phyloP scores from a whole-genome alignment of 2,797 vertebrate species.

The Sebastes flavidus region DNA sequence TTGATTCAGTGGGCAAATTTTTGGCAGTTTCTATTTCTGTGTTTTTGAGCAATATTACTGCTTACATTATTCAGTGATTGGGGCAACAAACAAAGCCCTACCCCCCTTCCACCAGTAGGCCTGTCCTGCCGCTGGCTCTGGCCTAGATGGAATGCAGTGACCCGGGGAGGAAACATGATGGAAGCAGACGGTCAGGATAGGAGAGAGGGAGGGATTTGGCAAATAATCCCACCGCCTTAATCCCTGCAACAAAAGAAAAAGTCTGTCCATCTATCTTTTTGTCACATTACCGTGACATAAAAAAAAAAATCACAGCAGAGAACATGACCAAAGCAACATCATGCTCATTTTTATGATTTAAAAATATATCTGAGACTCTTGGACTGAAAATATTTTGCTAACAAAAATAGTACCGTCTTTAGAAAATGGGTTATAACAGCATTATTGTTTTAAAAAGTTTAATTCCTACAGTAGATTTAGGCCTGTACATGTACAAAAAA shows the following conservation, averaged over 20 bases:
- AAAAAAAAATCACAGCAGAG: not conserved
- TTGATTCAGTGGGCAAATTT: not conserved
- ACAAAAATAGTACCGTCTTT: not conserved
- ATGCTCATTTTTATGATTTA: not conserved
- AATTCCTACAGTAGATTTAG: not conserved
- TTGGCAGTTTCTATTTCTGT: not conserved
- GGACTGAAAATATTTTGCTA: not conserved
- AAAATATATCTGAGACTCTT: not conserved
- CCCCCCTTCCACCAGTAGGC: not conserved
- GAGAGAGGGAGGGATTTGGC: slow-evolving; percentile 25
- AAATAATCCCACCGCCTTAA: slow-evolving; percentile 53
- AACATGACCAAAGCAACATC: not conserved
- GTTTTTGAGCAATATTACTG: not conserved
- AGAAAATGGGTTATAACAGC: not conserved
- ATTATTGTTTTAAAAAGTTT: not conserved
- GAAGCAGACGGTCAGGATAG: slow-evolving; percentile 23
- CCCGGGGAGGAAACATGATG: slow-evolving; percentile 23
- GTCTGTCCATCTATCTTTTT: slow-evolving; percentile 2
- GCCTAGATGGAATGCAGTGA: slow-evolving; percentile 33
- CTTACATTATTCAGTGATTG: not conserved
- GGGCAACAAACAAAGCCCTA: not conserved
- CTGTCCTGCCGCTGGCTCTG: not conserved
- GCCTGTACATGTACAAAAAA: not conserved
- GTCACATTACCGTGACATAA: not conserved
- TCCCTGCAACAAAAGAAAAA: slow-evolving; percentile 39